These are phyloP conservation scores for Cyclopterus lumpus DNA, from an alignment of 2,797 vertebrate genomes.

Conservation along the genomic window DNA sequence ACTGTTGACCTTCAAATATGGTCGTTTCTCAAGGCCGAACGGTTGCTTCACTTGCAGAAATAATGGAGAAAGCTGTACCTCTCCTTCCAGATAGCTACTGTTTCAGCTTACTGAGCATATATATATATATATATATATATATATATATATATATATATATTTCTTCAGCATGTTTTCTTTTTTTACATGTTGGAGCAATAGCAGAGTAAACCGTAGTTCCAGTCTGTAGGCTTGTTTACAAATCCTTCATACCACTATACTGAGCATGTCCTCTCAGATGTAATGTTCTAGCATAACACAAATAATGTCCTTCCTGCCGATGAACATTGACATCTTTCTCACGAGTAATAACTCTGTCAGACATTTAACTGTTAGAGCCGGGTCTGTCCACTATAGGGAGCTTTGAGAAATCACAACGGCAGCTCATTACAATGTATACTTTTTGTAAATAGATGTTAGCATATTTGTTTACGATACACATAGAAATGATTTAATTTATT, in stretches of 20 bases:
- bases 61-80: conserved; percentile 10
- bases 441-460: conserved; percentile 85
- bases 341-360: conserved; percentile 46
- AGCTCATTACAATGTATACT: conserved; percentile 79
- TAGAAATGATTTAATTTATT: conserved; percentile 86
- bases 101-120: conserved; percentile 26
- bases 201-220: conserved; percentile 38
- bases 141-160: too few relatives aligned
- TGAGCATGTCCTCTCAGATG: conserved; percentile 50
- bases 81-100: background rate
- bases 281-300: conserved; percentile 48
- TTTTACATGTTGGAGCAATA: conserved; percentile 54
- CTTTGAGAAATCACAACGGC: conserved; percentile 76
- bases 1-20: conserved; percentile 14
- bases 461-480: conserved; percentile 81
- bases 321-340: conserved; percentile 45
- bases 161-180: conserved; percentile 48
- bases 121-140: too few relatives aligned
- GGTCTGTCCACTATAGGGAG: conserved; percentile 51
- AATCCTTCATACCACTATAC: conserved; percentile 49
- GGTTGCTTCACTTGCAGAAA: conserved; percentile 10
- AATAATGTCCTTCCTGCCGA: conserved; percentile 16
- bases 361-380: conserved; percentile 52
- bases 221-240: conserved; percentile 39
- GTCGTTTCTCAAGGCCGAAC: background rate